Evolutionary conservation across 1,140 invertebrate species (phyloP).

Genomic region (Tetramorium alpestre): DNA sequence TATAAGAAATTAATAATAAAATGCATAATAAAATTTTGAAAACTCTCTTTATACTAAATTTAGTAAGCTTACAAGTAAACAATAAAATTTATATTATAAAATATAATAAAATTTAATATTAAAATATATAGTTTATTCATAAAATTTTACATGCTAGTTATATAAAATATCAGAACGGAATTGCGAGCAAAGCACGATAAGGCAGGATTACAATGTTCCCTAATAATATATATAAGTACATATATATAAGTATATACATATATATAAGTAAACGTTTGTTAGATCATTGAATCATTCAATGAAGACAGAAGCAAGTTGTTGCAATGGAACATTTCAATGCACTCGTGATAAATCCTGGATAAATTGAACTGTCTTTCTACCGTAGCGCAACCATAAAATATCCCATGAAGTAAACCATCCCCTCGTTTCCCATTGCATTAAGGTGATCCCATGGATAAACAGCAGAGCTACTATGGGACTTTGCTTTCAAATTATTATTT

Average conservation of each 20-base stretch:
- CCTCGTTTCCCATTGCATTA: slow-evolving; percentile 78
- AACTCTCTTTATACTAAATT: neutral
- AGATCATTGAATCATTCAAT: slow-evolving; percentile 16
- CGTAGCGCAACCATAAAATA: slow-evolving; percentile 78
- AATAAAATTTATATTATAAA: neutral
- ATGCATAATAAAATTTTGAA: neutral
- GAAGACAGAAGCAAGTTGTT: slow-evolving; percentile 42
- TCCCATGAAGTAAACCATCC: slow-evolving; percentile 70
- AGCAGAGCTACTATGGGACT: slow-evolving; percentile 55
- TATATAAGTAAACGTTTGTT: neutral
- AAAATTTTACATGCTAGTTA: neutral
- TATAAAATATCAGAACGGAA: neutral
- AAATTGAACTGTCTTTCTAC: slow-evolving; percentile 80
- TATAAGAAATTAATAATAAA: neutral
- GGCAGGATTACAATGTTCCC: neutral
- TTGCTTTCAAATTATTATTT: slow-evolving; percentile 59
- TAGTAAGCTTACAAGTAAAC: neutral
- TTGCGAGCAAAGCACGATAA: neutral
- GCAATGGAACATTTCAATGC: slow-evolving; percentile 64
- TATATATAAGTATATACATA: too few relatives aligned
- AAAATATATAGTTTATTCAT: neutral
- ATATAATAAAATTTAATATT: neutral
- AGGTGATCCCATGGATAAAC: slow-evolving; percentile 80
- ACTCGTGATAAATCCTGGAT: slow-evolving; percentile 73
- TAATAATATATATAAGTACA: neutral